Evolutionary conservation across 2,113 vertebrate genomes (phyloP).

Genomic region (Carassius carassius): DNA sequence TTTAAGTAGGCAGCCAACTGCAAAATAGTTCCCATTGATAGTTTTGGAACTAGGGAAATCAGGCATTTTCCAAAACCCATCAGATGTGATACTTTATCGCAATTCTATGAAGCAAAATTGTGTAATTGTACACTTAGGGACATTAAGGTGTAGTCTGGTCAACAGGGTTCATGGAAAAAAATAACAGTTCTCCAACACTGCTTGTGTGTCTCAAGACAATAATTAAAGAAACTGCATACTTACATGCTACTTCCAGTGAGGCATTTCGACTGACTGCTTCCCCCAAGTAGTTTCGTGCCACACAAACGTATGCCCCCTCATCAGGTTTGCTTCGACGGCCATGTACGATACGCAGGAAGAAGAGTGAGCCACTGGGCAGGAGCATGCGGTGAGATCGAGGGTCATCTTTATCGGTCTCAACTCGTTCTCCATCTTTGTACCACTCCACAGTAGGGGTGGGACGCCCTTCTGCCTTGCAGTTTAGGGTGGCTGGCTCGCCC

Average conservation of each 20-base stretch:
- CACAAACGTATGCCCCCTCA: slow-evolving; percentile 95
- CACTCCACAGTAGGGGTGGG: slow-evolving; percentile 95
- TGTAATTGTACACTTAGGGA: not conserved
- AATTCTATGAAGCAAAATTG: not conserved
- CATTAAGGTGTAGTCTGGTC: not conserved
- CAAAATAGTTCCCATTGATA: not conserved
- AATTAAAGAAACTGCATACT: slow-evolving; percentile 70
- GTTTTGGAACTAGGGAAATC: not conserved
- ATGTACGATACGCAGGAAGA: slow-evolving; percentile 96
- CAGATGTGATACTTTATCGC: not conserved
- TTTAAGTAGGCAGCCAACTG: not conserved
- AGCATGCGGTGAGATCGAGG: slow-evolving; percentile 97
- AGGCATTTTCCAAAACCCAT: not conserved
- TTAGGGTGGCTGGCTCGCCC: slow-evolving; percentile 96
- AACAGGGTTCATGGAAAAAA: not conserved
- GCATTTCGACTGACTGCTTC: slow-evolving; percentile 97
- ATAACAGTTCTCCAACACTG: not conserved
- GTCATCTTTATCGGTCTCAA: slow-evolving; percentile 96
- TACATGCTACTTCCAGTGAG: slow-evolving; percentile 97
- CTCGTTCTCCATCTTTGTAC: slow-evolving; percentile 97
- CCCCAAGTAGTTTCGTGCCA: slow-evolving; percentile 97
- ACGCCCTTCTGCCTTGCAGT: slow-evolving; percentile 97
- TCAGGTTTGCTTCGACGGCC: slow-evolving; percentile 95
- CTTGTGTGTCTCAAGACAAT: not conserved
- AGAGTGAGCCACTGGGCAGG: slow-evolving; percentile 93